A percentile compares a stretch with the other conserved stretches of the same genome.
Evolutionary conservation across 2,797 vertebrate genomes (phyloP).

Genomic region (Centroberyx gerrardi): DNA sequence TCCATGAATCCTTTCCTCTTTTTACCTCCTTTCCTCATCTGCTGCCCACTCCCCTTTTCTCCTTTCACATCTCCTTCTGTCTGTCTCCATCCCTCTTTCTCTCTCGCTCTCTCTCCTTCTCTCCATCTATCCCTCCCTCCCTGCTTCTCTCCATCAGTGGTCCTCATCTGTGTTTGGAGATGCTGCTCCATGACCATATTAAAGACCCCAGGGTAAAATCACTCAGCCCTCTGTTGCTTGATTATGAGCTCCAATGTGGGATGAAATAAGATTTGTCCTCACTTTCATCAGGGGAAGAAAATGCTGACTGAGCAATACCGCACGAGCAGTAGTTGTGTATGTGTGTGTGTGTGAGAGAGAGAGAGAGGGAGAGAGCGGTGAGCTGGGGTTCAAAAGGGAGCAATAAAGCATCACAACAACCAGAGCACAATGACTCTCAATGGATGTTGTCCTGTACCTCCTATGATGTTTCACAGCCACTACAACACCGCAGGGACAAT

Average conservation of each 20-base stretch:
- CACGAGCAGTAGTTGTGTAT: slow-evolving; percentile 1
- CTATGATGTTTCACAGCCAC: slow-evolving; percentile 4
- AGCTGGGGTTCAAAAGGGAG: neutral
- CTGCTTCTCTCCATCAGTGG: slow-evolving; percentile 9
- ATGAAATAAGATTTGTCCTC: slow-evolving; percentile 36
- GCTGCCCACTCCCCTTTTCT: neutral
- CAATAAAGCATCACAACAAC: neutral
- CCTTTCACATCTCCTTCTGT: neutral
- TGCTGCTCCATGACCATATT: slow-evolving; percentile 10
- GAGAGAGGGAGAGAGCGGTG: neutral
- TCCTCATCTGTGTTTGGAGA: slow-evolving; percentile 39
- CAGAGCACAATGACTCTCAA: slow-evolving; percentile 6
- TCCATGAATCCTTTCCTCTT: neutral
- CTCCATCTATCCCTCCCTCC: neutral
- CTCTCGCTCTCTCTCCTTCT: neutral
- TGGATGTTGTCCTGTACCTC: neutral
- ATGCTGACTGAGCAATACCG: slow-evolving; percentile 29
- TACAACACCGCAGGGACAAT: slow-evolving; percentile 1
- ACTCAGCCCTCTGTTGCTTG: slow-evolving; percentile 34
- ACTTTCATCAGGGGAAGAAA: slow-evolving; percentile 9
- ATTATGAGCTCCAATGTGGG: slow-evolving; percentile 29
- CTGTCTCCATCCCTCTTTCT: neutral
- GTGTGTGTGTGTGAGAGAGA: neutral
- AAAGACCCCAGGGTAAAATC: slow-evolving; percentile 38
- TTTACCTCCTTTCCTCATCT: neutral